Evolutionary conservation across 2,113 vertebrate species (phyloP), one percentile per base, ranked within the genome.

Genomic region (Mirza zaza): DNA sequence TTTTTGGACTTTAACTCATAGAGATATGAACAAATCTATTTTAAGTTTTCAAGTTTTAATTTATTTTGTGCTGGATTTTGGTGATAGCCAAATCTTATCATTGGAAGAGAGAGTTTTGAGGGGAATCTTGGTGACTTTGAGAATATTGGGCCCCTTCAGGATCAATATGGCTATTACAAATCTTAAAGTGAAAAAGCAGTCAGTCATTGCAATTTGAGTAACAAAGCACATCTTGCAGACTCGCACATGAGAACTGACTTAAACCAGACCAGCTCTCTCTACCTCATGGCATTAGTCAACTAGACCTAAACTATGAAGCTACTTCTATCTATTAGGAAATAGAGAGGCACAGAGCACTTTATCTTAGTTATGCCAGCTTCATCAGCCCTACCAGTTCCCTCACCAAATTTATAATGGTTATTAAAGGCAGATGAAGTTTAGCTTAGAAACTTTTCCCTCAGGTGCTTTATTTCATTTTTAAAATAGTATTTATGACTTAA

Each of bases 21-120:
- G 34, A 42, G 25, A 48, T 42, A 48, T 8, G 42, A 32, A 84
- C 48, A 95, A 57, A n/a, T 87, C 20, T 18, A 57, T 90, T 88
- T 93, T 77, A 67, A 73, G 61, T 25, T 61, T 92, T 86, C 13
- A 70, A n/a, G 59, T 86, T 71, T 73, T 52, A 71, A 50, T 81
- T 93, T 84, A 92, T n/a, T 61, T 88, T 25, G 34, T 86, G 11
- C 23, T 77, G 34, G 73, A 87, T 89, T 96, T 95, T 87, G 77
- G 9, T 91, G 29, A 75, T 55, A 92, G 23, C 27, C 36, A 63
- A 84, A 29, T 39, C 29, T 73, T 85, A 50, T 50, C 15, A 65
- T 36, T 70, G 42, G 59, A 61, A 29, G 29, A 90, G 90, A 82
- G 17, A n/a, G 6, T 79, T 83, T 89, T 87, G 34, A 83, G 68